Evolutionary conservation across 1,140 invertebrate species (phyloP).

Genomic region (Hestina assimilis): DNA sequence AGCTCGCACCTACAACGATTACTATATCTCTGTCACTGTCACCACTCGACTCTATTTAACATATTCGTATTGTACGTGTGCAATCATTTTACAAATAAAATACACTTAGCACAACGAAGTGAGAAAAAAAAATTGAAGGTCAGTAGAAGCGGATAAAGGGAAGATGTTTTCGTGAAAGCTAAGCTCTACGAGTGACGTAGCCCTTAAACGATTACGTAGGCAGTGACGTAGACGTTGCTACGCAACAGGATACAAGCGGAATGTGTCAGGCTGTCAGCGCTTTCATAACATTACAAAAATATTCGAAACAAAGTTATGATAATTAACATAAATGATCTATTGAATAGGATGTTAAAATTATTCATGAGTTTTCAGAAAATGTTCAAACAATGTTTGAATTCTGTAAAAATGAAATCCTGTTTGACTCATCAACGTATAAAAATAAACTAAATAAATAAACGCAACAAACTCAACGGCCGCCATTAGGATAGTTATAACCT

Average conservation of each 20-base stretch:
- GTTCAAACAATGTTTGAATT: too few relatives aligned
- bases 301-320: not conserved
- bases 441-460: too few relatives aligned
- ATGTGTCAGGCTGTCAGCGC: not conserved
- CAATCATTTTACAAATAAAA: slow-evolving; percentile 19
- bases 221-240: not conserved
- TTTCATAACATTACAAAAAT: not conserved
- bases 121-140: slow-evolving; percentile 9
- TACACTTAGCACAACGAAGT: slow-evolving; percentile 6
- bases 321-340: not conserved
- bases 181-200: not conserved
- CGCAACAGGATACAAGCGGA: not conserved
- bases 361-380: too few relatives aligned
- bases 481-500: too few relatives aligned
- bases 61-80: slow-evolving; percentile 32
- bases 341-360: too few relatives aligned
- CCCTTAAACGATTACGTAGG: slow-evolving; percentile 1
- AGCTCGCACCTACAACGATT: slow-evolving; percentile 20
- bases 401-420: too few relatives aligned
- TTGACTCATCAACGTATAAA: too few relatives aligned
- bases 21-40: slow-evolving; percentile 36
- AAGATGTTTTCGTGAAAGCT: not conserved
- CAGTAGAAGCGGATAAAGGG: not conserved
- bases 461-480: too few relatives aligned
- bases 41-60: slow-evolving; percentile 40